A percentile compares a stretch with the other conserved stretches of the same genome.
Conservation (phyloP, 2,797 vertebrate species). For the Crax fasciolata region DNA sequence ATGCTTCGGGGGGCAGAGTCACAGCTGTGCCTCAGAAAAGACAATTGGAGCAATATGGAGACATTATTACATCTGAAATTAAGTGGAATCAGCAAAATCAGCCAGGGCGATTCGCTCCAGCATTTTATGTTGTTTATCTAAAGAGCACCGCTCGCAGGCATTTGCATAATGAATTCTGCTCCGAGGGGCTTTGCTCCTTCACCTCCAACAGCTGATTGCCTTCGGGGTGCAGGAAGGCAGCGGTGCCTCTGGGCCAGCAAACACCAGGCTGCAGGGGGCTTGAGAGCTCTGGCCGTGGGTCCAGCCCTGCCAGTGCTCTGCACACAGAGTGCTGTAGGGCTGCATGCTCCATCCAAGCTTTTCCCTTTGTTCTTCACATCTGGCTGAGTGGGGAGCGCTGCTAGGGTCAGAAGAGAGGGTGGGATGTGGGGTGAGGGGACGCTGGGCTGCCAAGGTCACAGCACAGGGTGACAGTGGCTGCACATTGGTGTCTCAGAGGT, state of each 20-base stretch:
- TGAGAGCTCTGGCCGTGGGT: not conserved
- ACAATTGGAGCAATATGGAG: not conserved
- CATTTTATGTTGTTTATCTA: not conserved
- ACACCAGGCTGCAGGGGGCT: not conserved
- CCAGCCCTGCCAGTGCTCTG: not conserved
- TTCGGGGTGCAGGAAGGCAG: not conserved
- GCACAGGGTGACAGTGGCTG: not conserved
- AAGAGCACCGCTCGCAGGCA: not conserved
- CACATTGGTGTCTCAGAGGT: not conserved
- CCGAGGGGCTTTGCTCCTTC: not conserved
- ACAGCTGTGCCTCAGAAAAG: slow-evolving; percentile 20
- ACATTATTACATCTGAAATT: not conserved
- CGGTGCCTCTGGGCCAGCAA: not conserved
- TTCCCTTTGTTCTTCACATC: not conserved
- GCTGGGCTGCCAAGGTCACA: not conserved
- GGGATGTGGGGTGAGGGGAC: not conserved
- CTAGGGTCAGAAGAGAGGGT: not conserved
- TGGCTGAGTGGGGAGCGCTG: not conserved
- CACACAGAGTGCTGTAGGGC: not conserved
- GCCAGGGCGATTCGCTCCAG: not conserved
- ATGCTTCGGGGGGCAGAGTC: not conserved
- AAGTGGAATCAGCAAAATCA: not conserved
- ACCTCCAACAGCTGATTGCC: not conserved
- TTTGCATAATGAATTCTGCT: not conserved
- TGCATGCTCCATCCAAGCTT: not conserved